Evolutionary conservation across 1,140 invertebrate species (phyloP).

Genomic region (Listronotus oregonensis): DNA sequence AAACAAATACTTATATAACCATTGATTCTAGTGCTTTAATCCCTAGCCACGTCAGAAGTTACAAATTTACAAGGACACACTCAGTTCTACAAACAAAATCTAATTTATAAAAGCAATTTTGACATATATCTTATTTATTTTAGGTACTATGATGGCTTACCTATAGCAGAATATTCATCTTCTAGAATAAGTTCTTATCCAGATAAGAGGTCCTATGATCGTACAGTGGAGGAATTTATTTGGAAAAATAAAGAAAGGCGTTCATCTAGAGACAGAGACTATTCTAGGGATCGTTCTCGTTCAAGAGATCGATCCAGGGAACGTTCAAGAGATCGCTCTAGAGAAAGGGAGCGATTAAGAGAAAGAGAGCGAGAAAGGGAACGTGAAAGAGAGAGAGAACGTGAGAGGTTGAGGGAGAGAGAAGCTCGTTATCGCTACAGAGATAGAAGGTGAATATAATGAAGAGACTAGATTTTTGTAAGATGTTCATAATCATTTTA

Average conservation of each 20-base stretch:
- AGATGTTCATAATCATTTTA: no score
- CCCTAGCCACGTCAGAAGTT: no score
- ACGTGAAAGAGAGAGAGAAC: constrained; percentile 12
- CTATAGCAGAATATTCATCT: constrained; percentile 64
- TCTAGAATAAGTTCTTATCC: constrained; percentile 63
- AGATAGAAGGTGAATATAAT: constrained; percentile 41
- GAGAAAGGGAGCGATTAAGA: constrained; percentile 7
- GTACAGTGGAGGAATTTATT: constrained; percentile 88
- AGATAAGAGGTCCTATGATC: constrained; percentile 82
- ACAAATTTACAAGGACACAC: no score
- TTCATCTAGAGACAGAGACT: constrained; percentile 56
- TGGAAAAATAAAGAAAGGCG: constrained; percentile 76
- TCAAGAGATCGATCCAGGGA: constrained; percentile 25
- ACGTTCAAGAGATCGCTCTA: constrained; percentile 6
- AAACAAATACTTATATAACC: no score
- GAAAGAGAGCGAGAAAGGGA: constrained; percentile 20
- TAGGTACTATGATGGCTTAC: constrained; percentile 78
- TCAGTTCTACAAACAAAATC: no score
- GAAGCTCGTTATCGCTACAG: constrained; percentile 39
- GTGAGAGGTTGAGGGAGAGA: constrained; percentile 13
- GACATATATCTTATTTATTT: background rate
- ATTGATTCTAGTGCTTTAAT: no score
- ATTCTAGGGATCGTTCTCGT: constrained; percentile 38
- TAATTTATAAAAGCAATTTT: no score
- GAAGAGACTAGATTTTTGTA: constrained; percentile 4